These are phyloP conservation scores for Pseudomyrmex pallidus DNA, from an alignment of 1,140 invertebrate genomes.

Conservation along the genomic window DNA sequence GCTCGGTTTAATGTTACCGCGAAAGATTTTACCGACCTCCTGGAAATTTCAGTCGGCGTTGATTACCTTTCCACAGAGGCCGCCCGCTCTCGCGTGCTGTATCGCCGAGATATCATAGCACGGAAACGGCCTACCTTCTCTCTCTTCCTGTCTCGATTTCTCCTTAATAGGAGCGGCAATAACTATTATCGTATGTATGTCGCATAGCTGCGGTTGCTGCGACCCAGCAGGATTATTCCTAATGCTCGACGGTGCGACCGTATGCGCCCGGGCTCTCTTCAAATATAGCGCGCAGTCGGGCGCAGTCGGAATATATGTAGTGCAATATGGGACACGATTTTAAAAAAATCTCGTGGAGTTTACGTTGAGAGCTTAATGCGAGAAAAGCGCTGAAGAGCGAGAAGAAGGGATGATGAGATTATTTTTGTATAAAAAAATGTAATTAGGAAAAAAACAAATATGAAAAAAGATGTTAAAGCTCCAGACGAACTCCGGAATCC, in stretches of 20 bases:
- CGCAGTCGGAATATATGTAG: background rate
- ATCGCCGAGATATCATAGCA: conserved; percentile 29
- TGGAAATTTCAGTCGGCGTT: conserved; percentile 56
- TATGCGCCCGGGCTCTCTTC: background rate
- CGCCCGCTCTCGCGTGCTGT: conserved; percentile 13
- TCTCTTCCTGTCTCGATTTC: background rate
- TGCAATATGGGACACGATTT: conserved; percentile 1
- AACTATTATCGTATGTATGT: conserved; percentile 59
- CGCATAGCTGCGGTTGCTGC: conserved; percentile 22
- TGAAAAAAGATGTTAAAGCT: too few species aligned
- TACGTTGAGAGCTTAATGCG: background rate
- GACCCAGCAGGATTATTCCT: conserved; percentile 29
- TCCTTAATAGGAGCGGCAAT: conserved; percentile 4
- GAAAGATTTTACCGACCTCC: conserved; percentile 57
- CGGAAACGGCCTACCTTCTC: background rate
- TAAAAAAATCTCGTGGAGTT: background rate
- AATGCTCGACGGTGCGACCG: conserved; percentile 21
- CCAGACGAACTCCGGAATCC: too few species aligned
- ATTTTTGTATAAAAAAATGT: background rate
- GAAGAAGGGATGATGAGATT: conserved; percentile 2
- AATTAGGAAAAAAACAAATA: conserved; percentile 6
- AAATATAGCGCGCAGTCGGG: conserved; percentile 16
- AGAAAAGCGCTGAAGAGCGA: background rate
- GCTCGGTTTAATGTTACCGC: conserved; percentile 60
- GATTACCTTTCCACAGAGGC: conserved; percentile 55